These are phyloP conservation scores for Meta bourneti DNA, from an alignment of 2,888 invertebrate species.

Conservation along the genomic window DNA sequence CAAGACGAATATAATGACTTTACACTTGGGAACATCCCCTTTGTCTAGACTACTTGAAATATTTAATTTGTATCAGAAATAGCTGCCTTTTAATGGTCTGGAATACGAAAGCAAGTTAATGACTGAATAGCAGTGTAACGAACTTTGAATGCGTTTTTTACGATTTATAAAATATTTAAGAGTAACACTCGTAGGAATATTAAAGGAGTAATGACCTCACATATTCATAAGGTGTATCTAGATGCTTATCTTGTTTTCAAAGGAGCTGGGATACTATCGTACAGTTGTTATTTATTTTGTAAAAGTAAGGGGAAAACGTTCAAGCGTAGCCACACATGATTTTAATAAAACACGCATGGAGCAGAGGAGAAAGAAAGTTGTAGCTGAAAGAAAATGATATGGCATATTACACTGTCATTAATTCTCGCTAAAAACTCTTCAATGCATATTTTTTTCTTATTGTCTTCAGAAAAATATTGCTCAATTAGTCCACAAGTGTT, in stretches of 20 bases:
- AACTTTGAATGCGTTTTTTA: neutral
- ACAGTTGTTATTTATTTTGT: neutral
- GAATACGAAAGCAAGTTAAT: neutral
- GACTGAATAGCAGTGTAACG: neutral
- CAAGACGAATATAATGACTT: too few relatives aligned
- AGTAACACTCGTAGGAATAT: neutral
- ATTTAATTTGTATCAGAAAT: neutral
- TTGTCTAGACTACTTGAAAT: neutral
- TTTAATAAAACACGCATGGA: too few relatives aligned
- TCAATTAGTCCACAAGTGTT: too few relatives aligned
- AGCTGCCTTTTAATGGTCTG: neutral
- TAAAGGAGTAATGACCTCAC: constrained; percentile 15
- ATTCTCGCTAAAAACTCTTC: too few relatives aligned
- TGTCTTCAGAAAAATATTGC: too few relatives aligned
- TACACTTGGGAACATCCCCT: neutral
- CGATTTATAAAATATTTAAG: neutral
- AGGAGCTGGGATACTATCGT: too few relatives aligned
- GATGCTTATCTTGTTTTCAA: constrained; percentile 6
- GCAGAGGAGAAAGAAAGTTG: too few relatives aligned
- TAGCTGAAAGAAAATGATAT: too few relatives aligned
- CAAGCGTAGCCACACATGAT: too few relatives aligned
- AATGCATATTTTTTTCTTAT: too few relatives aligned
- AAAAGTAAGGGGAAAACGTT: too few relatives aligned
- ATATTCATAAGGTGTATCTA: constrained; percentile 21
- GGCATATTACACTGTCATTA: too few relatives aligned